phyloP scores from a whole-genome alignment of 30 jellyfish, hydroid and myxozoan genomes.

The Cassiopea andromeda region DNA sequence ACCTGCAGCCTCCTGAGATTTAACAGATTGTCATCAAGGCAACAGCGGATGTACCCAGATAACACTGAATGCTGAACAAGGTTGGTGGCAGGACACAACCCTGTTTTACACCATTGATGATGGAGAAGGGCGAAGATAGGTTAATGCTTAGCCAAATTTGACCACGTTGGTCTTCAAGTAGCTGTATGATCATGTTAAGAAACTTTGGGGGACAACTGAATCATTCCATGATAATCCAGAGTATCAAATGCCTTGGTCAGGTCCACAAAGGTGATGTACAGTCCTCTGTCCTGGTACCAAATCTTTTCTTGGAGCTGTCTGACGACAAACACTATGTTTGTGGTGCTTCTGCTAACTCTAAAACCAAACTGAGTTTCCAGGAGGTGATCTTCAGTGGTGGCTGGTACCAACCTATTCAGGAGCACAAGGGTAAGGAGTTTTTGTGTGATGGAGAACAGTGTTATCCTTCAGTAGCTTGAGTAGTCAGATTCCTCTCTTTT shows the following conservation, averaged over 20 bases:
- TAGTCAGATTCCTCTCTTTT: background rate
- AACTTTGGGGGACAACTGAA: background rate
- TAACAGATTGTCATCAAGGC: slow-evolving; percentile 18
- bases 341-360: slow-evolving; percentile 21
- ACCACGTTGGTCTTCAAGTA: slow-evolving; percentile 25
- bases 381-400: slow-evolving; percentile 24
- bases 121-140: slow-evolving; percentile 3
- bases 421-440: slow-evolving; percentile 25
- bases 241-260: slow-evolving; percentile 25
- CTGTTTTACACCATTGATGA: slow-evolving; percentile 19
- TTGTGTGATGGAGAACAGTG: slow-evolving; percentile 32
- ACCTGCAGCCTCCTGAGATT: slow-evolving; percentile 11
- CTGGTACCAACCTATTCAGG: slow-evolving; percentile 12
- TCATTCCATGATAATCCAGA: background rate
- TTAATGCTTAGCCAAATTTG: background rate
- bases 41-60: slow-evolving; percentile 3
- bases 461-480: slow-evolving; percentile 16
- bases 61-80: slow-evolving; percentile 4
- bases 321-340: slow-evolving; percentile 36
- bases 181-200: background rate
- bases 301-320: slow-evolving; percentile 38
- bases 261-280: slow-evolving; percentile 14
- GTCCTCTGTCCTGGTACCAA: slow-evolving; percentile 30
- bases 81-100: slow-evolving; percentile 44
- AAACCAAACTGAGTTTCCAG: slow-evolving; percentile 37